phyloP scores from a whole-genome alignment of 1,140 invertebrate species.

The Drosophila tsacasi region DNA sequence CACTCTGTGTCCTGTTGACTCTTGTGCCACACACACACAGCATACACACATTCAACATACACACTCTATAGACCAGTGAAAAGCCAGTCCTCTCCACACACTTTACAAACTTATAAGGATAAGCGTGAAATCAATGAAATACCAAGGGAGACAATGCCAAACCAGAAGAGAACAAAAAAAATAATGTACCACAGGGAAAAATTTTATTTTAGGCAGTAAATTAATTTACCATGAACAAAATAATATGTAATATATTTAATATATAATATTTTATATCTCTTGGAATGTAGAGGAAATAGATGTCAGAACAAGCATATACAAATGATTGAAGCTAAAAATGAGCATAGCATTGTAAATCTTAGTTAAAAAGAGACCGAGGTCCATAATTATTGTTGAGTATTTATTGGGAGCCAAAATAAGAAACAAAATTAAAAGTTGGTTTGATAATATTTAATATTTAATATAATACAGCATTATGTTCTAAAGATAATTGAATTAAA shows the following conservation, averaged over 20 bases:
- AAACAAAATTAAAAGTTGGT: neutral
- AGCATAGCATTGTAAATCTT: no score
- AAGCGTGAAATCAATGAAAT: conserved; percentile 49
- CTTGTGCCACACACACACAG: conserved; percentile 8
- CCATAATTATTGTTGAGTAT: no score
- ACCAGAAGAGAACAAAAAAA: conserved; percentile 8
- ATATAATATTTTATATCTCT: neutral
- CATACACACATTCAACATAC: neutral
- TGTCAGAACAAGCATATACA: no score
- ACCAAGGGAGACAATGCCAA: conserved; percentile 17
- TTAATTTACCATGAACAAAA: neutral
- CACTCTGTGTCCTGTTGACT: conserved; percentile 29
- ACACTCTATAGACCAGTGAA: neutral
- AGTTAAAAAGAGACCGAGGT: no score
- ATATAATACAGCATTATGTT: neutral
- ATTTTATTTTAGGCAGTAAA: neutral
- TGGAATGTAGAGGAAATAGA: no score
- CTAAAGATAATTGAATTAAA: neutral
- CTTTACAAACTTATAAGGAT: conserved; percentile 16
- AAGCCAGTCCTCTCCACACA: conserved; percentile 11
- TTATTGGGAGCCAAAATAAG: neutral
- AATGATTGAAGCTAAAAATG: no score
- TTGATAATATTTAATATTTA: neutral
- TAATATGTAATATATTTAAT: neutral
- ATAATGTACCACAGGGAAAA: neutral